Conservation (phyloP, 1,140 invertebrate species). For the Drosophila ambigua region DNA sequence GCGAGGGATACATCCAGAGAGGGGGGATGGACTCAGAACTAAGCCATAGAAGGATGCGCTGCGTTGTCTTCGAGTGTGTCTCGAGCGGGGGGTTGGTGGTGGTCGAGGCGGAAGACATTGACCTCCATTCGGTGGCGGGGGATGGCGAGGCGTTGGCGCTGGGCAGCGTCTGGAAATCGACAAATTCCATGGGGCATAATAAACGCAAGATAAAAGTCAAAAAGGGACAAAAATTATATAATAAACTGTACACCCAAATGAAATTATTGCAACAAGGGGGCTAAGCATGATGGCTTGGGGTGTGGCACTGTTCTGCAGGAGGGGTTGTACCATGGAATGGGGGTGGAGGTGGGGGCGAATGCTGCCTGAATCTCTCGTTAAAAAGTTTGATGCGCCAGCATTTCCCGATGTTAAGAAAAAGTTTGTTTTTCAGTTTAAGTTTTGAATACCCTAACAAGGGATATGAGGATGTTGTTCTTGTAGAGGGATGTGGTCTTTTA, state of each 20-base stretch:
- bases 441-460: too few species aligned
- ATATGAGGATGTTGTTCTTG: too few species aligned
- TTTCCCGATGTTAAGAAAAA: conserved; percentile 4
- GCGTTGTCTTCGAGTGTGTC: conserved; percentile 25
- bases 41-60: conserved; percentile 16
- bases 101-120: conserved; percentile 50
- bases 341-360: not conserved
- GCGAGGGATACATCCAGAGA: not conserved
- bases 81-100: conserved; percentile 2
- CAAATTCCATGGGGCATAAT: conserved; percentile 82
- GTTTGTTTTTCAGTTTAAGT: too few species aligned
- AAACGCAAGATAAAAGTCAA: conserved; percentile 83
- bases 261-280: conserved; percentile 66
- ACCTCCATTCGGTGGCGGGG: conserved; percentile 46
- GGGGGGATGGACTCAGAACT: conserved; percentile 2
- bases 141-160: conserved; percentile 22
- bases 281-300: not conserved
- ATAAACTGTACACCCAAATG: conserved; percentile 77
- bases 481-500: too few species aligned
- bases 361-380: conserved; percentile 10
- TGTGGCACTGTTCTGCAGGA: not conserved
- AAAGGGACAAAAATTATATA: conserved; percentile 83
- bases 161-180: conserved; percentile 64
- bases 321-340: too few species aligned
- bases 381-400: conserved; percentile 51